Percentiles rank a stretch among this genome's conserved stretches.
Evolutionary conservation across 2,113 vertebrate species (phyloP).

Genomic region (Meles meles): DNA sequence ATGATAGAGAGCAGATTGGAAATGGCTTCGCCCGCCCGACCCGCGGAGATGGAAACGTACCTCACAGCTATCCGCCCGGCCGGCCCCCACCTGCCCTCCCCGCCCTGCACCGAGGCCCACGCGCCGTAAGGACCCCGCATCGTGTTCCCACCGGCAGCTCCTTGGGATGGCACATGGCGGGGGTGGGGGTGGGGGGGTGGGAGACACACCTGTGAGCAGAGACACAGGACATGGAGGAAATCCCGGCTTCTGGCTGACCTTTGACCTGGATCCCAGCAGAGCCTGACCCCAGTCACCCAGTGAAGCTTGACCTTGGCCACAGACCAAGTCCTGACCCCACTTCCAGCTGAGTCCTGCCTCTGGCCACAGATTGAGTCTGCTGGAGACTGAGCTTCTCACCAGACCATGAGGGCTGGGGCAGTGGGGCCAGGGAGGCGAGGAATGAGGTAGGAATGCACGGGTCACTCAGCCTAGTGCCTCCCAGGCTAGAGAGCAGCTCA

Average conservation of each 20-base stretch:
- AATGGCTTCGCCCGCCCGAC: constrained; percentile 95
- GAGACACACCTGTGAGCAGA: background rate
- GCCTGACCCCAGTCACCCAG: background rate
- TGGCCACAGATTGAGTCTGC: background rate
- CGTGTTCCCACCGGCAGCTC: constrained; percentile 5
- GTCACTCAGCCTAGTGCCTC: background rate
- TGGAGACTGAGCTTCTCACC: background rate
- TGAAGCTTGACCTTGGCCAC: constrained; percentile 56
- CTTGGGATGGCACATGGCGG: background rate
- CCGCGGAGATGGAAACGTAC: constrained; percentile 92
- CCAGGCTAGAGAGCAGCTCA: background rate
- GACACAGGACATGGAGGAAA: background rate
- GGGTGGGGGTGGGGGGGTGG: too few species aligned
- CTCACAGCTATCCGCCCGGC: constrained; percentile 85
- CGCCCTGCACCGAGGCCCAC: constrained; percentile 26
- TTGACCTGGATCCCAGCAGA: constrained; percentile 15
- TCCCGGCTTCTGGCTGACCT: background rate
- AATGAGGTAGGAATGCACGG: background rate
- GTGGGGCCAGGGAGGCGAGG: background rate
- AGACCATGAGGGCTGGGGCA: background rate
- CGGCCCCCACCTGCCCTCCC: constrained; percentile 67
- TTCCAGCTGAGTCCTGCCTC: constrained; percentile 18
- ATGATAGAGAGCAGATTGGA: constrained; percentile 99
- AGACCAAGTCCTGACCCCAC: background rate
- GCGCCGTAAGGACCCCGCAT: background rate